Evolutionary conservation across 1,140 invertebrate species (phyloP).

Genomic region (Babylonia areolata): DNA sequence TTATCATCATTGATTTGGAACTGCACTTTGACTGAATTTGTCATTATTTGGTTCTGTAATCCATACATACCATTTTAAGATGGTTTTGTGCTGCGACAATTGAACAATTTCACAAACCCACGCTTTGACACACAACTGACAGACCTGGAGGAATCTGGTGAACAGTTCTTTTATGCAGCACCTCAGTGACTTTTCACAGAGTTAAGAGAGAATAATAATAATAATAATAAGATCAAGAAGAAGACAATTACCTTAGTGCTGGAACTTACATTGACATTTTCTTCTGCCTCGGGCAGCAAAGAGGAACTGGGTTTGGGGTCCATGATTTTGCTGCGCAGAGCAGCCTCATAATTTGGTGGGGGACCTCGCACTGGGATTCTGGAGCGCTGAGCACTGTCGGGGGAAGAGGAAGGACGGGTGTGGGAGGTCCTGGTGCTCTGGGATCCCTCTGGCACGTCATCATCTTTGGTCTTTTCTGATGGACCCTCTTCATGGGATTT

Average conservation of each 20-base stretch:
- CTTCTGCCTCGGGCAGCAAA: background rate
- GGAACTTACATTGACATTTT: background rate
- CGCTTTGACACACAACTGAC: no score
- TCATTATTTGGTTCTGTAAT: no score
- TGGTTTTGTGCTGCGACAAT: no score
- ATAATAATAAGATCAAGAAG: no score
- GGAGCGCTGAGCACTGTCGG: background rate
- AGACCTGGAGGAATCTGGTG: no score
- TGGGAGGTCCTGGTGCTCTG: background rate
- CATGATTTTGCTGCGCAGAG: background rate
- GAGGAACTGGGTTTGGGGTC: background rate
- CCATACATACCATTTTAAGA: no score
- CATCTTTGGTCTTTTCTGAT: background rate
- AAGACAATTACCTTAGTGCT: background rate
- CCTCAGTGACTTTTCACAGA: no score
- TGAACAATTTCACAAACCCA: no score
- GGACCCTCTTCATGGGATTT: background rate
- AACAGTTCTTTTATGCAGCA: no score
- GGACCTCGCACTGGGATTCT: slow-evolving; percentile 19
- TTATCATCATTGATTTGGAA: no score
- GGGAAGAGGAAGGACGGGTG: background rate
- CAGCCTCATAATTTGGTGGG: background rate
- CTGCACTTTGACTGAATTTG: no score
- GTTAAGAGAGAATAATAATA: no score
- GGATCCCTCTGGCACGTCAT: background rate